phyloP scores from a whole-genome alignment of 2,888 invertebrate species.

The Clunio marinus region DNA sequence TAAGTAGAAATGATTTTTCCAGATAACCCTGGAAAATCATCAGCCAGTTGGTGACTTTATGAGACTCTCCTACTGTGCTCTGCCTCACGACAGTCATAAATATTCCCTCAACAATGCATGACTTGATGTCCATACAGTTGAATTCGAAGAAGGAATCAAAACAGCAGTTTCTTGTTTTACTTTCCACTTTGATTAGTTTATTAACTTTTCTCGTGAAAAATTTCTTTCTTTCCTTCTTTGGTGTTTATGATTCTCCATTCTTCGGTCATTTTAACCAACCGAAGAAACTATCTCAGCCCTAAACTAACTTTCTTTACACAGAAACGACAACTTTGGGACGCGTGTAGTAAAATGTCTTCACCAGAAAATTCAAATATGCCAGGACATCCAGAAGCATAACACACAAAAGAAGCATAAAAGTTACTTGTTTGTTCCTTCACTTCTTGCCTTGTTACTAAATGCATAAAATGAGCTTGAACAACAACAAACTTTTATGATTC shows the following conservation, averaged over 20 bases:
- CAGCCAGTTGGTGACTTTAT: conserved; percentile 1
- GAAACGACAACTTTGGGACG: conserved; percentile 29
- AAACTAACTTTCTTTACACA: conserved; percentile 39
- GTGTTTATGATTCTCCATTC: conserved; percentile 22
- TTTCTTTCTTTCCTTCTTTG: conserved; percentile 6
- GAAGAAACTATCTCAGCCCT: too few species aligned
- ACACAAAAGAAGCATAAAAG: conserved; percentile 31
- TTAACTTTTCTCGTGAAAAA: conserved; percentile 38
- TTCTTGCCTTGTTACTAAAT: not conserved
- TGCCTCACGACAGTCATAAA: conserved; percentile 38
- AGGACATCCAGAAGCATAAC: conserved; percentile 30
- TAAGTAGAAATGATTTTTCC: too few species aligned
- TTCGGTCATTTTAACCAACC: not conserved
- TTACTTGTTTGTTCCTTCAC: conserved; percentile 21
- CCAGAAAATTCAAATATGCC: conserved; percentile 8
- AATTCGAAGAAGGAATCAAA: conserved; percentile 34
- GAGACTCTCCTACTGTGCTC: conserved; percentile 33
- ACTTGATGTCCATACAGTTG: conserved; percentile 38
- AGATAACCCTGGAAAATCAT: not conserved
- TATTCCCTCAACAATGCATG: conserved; percentile 8
- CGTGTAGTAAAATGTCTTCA: conserved; percentile 38
- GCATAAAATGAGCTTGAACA: not conserved
- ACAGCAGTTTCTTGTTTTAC: conserved; percentile 21
- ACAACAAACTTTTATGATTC: conserved; percentile 24
- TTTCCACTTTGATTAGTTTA: conserved; percentile 35